Conservation (phyloP, 2,888 invertebrate species). For the Blera fallax region DNA sequence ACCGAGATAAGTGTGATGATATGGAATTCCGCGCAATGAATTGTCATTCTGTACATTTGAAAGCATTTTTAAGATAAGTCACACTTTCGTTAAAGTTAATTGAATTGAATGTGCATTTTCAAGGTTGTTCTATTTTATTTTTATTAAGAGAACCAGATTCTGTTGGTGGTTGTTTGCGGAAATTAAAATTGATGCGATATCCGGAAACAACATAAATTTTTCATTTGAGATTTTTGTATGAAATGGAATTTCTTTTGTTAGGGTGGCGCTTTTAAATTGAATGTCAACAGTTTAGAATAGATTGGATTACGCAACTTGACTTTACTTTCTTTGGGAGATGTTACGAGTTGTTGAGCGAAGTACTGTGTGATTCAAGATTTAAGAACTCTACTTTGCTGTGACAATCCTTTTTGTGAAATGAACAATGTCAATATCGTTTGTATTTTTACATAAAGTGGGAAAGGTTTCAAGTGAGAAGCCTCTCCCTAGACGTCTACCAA, state of each 20-base stretch:
- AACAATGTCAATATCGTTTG: no score
- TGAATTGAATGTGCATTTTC: slow-evolving; percentile 12
- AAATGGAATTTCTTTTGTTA: neutral
- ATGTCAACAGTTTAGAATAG: neutral
- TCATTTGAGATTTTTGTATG: neutral
- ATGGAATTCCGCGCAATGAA: neutral
- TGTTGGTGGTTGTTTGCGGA: slow-evolving; percentile 39
- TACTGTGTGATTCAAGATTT: neutral
- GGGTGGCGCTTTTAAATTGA: neutral
- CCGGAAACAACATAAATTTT: slow-evolving; percentile 20
- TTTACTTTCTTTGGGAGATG: neutral
- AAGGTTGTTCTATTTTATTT: slow-evolving; percentile 14
- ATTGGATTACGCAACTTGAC: neutral
- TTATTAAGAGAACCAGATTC: neutral
- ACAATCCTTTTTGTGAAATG: no score
- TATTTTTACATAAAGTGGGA: no score
- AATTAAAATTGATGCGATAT: slow-evolving; percentile 42
- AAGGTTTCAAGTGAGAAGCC: no score
- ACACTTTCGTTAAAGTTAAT: neutral
- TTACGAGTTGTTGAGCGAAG: neutral
- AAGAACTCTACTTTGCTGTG: neutral
- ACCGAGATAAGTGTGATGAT: slow-evolving; percentile 11
- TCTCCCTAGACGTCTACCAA: no score
- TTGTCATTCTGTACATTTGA: neutral
- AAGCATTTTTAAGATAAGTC: slow-evolving; percentile 1